Percentiles rank a stretch among this genome's conserved stretches.
phyloP scores from a whole-genome alignment of 2,113 vertebrate genomes.

The Sapayoa aenigma region DNA sequence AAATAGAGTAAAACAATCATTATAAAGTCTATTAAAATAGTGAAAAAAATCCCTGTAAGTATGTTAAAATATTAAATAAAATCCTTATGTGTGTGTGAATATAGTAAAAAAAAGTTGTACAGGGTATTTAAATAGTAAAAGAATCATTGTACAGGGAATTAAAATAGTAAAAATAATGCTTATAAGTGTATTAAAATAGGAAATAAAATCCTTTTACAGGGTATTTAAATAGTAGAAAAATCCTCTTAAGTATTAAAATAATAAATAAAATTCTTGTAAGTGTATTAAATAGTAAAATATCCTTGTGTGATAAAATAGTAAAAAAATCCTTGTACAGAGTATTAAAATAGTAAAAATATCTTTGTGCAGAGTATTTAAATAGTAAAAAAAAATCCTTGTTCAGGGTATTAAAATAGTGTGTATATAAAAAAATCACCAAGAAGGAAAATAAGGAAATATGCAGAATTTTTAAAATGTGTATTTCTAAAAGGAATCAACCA shows the following conservation, averaged over 20 bases:
- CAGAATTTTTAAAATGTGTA: background rate
- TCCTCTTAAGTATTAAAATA: no score
- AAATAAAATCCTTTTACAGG: background rate
- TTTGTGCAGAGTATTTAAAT: no score
- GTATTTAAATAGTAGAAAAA: background rate
- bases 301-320: no score
- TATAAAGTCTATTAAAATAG: background rate
- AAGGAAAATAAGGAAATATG: background rate
- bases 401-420: no score
- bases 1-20: background rate
- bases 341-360: no score
- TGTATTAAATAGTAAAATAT: background rate
- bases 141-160: background rate
- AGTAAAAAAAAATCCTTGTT: background rate
- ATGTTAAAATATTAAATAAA: background rate
- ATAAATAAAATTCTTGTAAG: no score
- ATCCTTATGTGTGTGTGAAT: background rate
- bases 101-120: background rate
- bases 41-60: background rate
- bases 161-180: background rate
- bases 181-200: background rate
- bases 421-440: no score
- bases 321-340: no score
- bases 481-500: background rate
- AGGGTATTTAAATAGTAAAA: background rate